Evolutionary conservation across 1,140 invertebrate genomes (phyloP).

Genomic region (Oncopeltus fasciatus): DNA sequence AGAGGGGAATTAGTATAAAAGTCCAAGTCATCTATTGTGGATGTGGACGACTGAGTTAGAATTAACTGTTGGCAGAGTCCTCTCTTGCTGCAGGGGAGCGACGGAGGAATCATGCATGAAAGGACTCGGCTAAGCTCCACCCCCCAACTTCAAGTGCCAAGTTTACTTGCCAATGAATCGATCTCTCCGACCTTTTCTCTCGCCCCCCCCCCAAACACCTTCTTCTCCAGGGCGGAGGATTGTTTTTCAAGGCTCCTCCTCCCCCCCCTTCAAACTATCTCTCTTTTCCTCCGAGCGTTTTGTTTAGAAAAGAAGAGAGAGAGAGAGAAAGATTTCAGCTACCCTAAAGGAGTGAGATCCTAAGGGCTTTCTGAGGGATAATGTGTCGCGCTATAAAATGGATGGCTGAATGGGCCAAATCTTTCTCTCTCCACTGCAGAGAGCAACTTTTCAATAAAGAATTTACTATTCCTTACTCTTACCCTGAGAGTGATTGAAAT

Average conservation of each 20-base stretch:
- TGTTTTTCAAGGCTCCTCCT: neutral
- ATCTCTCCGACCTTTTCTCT: neutral
- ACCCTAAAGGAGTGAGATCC: too few species aligned
- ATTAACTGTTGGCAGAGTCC: too few species aligned
- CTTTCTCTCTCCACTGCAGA: too few species aligned
- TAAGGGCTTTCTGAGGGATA: too few species aligned
- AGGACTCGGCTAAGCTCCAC: neutral
- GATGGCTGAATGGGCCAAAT: too few species aligned
- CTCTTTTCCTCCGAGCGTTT: too few species aligned
- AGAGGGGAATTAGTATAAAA: conserved; percentile 2
- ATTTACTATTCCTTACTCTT: too few species aligned
- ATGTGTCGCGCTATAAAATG: too few species aligned
- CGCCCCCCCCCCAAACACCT: neutral
- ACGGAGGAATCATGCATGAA: conserved; percentile 4
- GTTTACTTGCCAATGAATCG: conserved; percentile 7
- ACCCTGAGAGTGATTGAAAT: too few species aligned
- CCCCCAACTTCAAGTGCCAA: conserved; percentile 5
- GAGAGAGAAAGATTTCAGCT: too few species aligned
- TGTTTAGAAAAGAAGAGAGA: too few species aligned
- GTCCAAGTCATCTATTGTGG: conserved; percentile 4
- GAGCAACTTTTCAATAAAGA: too few species aligned
- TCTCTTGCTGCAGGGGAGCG: neutral
- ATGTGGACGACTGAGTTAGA: conserved; percentile 3
- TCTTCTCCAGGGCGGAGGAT: neutral
- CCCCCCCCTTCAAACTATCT: neutral